A percentile compares a stretch with the other conserved stretches of the same genome.
phyloP scores from a whole-genome alignment of 2,797 vertebrate species.

The Rhynchotus rufescens region DNA sequence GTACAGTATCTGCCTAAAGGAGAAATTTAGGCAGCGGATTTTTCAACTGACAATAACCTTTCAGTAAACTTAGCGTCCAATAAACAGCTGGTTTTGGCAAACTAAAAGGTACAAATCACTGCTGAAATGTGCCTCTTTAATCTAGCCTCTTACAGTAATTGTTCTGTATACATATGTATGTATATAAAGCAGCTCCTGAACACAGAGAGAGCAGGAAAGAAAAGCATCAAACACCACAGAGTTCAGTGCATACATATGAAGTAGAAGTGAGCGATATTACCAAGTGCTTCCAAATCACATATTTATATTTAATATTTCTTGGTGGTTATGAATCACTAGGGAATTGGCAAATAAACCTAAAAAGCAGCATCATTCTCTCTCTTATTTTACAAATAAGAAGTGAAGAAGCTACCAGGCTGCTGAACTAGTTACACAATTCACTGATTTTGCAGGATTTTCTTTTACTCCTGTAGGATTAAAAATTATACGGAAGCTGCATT shows the following conservation, averaged over 20 bases:
- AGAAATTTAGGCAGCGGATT: not conserved
- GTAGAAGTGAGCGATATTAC: not conserved
- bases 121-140: not conserved
- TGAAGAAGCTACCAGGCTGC: not conserved
- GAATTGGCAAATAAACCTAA: conserved; percentile 1
- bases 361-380: not conserved
- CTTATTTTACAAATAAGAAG: not conserved
- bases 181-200: too few species aligned
- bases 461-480: not conserved
- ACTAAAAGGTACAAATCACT: not conserved
- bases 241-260: not conserved
- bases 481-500: not conserved
- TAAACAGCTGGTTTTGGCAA: not conserved
- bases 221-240: not conserved
- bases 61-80: not conserved
- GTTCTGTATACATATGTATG: not conserved
- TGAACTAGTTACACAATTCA: not conserved
- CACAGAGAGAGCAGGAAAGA: not conserved
- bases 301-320: not conserved
- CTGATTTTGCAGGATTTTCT: not conserved
- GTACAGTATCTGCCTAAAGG: not conserved
- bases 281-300: not conserved
- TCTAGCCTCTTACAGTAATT: not conserved
- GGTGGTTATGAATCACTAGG: not conserved
- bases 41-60: not conserved